Evolutionary conservation across 2,888 invertebrate species (phyloP).

Genomic region (Drosophila nigricruria): DNA sequence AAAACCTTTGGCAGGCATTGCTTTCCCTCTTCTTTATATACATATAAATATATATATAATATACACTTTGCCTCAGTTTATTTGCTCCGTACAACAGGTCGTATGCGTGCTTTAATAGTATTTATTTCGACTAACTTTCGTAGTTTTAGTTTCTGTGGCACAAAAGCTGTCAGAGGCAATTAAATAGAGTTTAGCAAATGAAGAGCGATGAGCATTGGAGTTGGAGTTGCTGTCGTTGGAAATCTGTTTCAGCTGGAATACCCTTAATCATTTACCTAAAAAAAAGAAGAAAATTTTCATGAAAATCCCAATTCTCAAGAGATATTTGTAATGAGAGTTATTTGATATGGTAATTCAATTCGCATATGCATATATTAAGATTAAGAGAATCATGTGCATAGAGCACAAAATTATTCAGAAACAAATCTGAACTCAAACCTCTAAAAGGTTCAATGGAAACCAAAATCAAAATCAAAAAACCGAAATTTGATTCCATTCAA

Average conservation of each 20-base stretch:
- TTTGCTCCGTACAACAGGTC: conserved; percentile 58
- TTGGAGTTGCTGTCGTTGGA: neutral
- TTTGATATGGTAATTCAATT: neutral
- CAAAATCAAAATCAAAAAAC: neutral
- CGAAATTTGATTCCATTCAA: conserved; percentile 1
- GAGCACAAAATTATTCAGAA: neutral
- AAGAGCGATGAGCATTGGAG: conserved; percentile 4
- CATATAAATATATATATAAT: neutral
- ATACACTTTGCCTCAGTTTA: neutral
- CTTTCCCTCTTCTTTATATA: neutral
- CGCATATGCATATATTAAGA: neutral
- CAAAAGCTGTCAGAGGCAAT: conserved; percentile 13
- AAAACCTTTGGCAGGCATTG: neutral
- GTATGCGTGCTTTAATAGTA: conserved; percentile 43
- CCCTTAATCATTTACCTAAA: neutral
- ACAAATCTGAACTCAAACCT: neutral
- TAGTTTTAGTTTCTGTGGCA: conserved; percentile 9
- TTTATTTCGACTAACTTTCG: neutral
- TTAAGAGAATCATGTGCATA: neutral
- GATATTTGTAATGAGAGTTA: neutral
- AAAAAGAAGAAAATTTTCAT: neutral
- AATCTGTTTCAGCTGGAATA: neutral
- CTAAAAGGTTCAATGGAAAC: neutral
- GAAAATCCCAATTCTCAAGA: neutral
- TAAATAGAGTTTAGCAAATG: conserved; percentile 18